Conservation (phyloP, 1,140 invertebrate genomes). For the Drosophila punjabiensis region DNA sequence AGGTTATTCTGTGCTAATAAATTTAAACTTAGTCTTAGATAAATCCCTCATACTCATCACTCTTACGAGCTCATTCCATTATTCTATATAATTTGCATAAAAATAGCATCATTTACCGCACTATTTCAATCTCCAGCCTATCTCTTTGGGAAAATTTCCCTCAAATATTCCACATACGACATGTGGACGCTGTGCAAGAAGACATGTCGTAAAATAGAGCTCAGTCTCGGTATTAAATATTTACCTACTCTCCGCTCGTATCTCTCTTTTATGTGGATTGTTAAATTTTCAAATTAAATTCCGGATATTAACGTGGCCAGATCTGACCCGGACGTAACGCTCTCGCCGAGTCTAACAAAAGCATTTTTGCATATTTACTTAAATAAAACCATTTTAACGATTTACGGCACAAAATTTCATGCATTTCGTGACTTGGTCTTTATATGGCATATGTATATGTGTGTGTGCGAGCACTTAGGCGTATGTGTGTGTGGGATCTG, state of each 20-base stretch:
- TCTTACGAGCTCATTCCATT: neutral
- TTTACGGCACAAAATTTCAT: conserved; percentile 78
- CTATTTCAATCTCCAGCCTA: conserved; percentile 15
- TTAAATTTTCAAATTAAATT: conserved; percentile 79
- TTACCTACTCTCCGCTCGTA: conserved; percentile 36
- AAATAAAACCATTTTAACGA: conserved; percentile 82
- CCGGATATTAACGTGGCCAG: conserved; percentile 48
- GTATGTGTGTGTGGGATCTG: conserved; percentile 18
- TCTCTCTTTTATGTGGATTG: conserved; percentile 66
- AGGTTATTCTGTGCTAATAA: too few species aligned
- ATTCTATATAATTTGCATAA: conserved; percentile 23
- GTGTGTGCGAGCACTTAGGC: conserved; percentile 41
- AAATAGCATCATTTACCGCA: conserved; percentile 12
- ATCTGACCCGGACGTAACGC: conserved; percentile 41
- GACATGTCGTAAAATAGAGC: conserved; percentile 37
- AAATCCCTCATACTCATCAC: neutral
- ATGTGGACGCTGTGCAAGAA: conserved; percentile 7
- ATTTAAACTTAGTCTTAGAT: neutral
- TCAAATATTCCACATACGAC: conserved; percentile 44
- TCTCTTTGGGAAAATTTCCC: neutral
- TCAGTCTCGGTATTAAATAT: conserved; percentile 61
- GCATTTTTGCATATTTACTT: conserved; percentile 82
- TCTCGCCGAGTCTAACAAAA: conserved; percentile 55
- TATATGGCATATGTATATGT: conserved; percentile 31
- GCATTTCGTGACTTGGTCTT: conserved; percentile 64